These are phyloP conservation scores for Lithophane socia DNA, from an alignment of 2,888 invertebrate species.

Conservation along the genomic window DNA sequence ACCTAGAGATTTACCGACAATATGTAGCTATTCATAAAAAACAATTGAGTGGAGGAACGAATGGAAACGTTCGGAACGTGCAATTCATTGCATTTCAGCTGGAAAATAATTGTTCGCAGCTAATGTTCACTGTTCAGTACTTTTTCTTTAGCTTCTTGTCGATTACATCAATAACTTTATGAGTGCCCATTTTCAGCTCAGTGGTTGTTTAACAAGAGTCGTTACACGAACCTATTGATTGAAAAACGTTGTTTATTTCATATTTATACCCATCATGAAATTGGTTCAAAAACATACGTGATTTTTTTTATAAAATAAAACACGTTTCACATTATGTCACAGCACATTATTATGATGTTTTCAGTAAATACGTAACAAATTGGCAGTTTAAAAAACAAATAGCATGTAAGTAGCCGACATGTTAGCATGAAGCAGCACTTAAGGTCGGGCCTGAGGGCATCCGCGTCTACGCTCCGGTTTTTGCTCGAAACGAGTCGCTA, in stretches of 20 bases:
- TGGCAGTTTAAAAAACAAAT: conserved; percentile 56
- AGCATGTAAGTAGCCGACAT: conserved; percentile 67
- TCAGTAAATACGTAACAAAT: conserved; percentile 34
- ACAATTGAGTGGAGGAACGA: conserved; percentile 59
- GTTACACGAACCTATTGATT: conserved; percentile 6
- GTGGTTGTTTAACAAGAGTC: conserved; percentile 18
- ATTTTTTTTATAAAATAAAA: conserved; percentile 2
- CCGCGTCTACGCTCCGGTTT: conserved; percentile 76
- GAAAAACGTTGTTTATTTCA: neutral
- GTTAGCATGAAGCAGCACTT: conserved; percentile 71
- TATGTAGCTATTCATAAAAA: conserved; percentile 64
- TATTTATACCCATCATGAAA: conserved; percentile 27
- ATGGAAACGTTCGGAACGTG: conserved; percentile 61
- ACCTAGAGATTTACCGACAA: conserved; percentile 44
- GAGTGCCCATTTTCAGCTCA: conserved; percentile 33
- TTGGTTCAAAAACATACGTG: conserved; percentile 6
- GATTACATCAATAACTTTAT: conserved; percentile 52
- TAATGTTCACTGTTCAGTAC: conserved; percentile 65
- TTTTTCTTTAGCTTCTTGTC: conserved; percentile 61
- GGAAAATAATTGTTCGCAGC: conserved; percentile 71
- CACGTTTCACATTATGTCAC: conserved; percentile 19
- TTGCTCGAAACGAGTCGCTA: conserved; percentile 73
- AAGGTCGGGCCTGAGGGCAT: conserved; percentile 69
- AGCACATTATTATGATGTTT: conserved; percentile 13
- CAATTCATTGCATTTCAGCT: conserved; percentile 68